Evolutionary conservation across 2,888 invertebrate genomes (phyloP), one percentile per base, ranked within the genome.

Genomic region (Limnephilus marmoratus): DNA sequence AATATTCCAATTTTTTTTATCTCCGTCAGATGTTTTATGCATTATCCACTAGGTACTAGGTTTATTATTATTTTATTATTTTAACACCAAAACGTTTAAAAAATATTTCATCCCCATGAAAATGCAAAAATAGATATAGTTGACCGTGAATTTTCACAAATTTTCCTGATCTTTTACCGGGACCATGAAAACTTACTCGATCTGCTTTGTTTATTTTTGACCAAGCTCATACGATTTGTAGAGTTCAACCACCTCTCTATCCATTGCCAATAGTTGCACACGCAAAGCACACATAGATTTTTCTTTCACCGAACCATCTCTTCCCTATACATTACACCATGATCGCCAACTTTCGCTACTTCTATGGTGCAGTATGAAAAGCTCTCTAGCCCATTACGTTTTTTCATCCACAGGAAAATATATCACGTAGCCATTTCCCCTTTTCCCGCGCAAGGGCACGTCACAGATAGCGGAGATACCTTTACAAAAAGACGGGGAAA

Each of bases 401-500:
- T 86, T 86, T 86, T 86, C 45, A 45, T 45, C 45, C 29, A 45
- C 41, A 86, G 45, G 86, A 45, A 86, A 81, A 90, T 90, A 90
- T 90, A 90, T 90, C 90, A 90, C 90, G 90, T 81, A 41, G 41
- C 81, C 81, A 81, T 81, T 90, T 90, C 81, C 81, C 68, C 68
- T n/a, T 68, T 68, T 24, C 68, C 29, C 81, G 15, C n/a, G 81
- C n/a, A 90, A 81, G 41, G 88, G 90, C 81, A 81, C 90, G 90
- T 90, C 90, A 90, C 31, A 81, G 81, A 45, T 90, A 81, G 68
- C 81, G 13, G 29, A 86, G 81, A 68, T 90, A 80, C 90, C 90
- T 90, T 81, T 80, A 45, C 45, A 90, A 81, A 90, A 45, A 80
- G 90, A 90, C 68, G 80, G 81, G 81, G 68, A 89, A 90, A 90